Evolutionary conservation across 1,140 invertebrate species (phyloP).

Genomic region (Heliconius melpomene): DNA sequence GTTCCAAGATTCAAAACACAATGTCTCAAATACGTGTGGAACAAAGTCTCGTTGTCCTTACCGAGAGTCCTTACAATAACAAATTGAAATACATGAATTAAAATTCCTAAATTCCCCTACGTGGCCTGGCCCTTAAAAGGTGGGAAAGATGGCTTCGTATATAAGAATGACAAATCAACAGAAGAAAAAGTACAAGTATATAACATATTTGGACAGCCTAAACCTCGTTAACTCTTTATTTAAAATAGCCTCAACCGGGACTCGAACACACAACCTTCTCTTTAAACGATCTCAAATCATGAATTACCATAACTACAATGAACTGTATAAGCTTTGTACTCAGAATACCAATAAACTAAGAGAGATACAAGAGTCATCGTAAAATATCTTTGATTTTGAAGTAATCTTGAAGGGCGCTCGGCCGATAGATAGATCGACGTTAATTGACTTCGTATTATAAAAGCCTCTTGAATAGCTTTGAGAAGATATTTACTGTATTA

Average conservation of each 20-base stretch:
- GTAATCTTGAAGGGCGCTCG: background rate
- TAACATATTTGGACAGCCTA: too few species aligned
- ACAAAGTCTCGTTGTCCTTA: too few species aligned
- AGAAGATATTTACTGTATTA: background rate
- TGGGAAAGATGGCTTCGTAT: too few species aligned
- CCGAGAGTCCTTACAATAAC: too few species aligned
- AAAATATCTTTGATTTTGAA: background rate
- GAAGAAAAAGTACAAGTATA: too few species aligned
- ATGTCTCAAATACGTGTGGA: too few species aligned
- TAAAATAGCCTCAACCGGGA: background rate
- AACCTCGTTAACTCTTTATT: background rate
- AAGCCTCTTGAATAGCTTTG: background rate
- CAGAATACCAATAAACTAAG: background rate
- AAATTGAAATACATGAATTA: too few species aligned
- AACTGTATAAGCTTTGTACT: background rate
- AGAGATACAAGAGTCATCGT: background rate
- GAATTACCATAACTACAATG: background rate
- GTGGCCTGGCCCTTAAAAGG: too few species aligned
- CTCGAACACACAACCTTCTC: background rate
- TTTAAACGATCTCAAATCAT: background rate
- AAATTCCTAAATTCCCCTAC: too few species aligned
- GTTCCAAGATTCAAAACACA: too few species aligned
- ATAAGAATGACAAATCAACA: too few species aligned
- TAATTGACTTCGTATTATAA: conserved; percentile 3
- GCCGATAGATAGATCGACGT: background rate